Evolutionary conservation across 2,113 vertebrate genomes (phyloP).

Genomic region (Nothoprocta pentlandii): DNA sequence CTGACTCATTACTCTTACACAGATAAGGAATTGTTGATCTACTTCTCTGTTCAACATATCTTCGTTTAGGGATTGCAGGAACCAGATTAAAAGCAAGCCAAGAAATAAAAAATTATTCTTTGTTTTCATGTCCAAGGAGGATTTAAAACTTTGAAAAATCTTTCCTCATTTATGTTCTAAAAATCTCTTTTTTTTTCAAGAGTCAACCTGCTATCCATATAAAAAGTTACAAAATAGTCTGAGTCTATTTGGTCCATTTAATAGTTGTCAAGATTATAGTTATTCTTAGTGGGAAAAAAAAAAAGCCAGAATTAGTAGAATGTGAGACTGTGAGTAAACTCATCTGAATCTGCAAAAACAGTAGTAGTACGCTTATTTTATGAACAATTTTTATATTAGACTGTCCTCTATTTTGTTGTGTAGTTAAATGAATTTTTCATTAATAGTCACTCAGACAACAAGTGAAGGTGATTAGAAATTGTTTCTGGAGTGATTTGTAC

Average conservation of each 20-base stretch:
- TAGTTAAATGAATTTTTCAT: neutral
- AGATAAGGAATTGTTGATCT: neutral
- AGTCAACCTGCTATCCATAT: neutral
- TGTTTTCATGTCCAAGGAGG: neutral
- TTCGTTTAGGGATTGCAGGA: too few relatives aligned
- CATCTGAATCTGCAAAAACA: neutral
- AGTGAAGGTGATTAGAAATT: neutral
- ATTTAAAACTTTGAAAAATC: neutral
- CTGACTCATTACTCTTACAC: neutral
- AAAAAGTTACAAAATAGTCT: neutral
- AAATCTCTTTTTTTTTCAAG: neutral
- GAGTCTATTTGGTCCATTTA: neutral
- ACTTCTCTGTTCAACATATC: neutral
- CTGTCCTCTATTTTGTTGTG: neutral
- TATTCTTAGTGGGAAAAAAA: conserved; percentile 18
- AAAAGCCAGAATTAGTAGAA: neutral
- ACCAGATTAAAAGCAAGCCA: too few relatives aligned
- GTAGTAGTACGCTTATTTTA: neutral
- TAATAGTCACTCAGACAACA: neutral
- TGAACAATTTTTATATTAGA: neutral
- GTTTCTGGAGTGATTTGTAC: neutral
- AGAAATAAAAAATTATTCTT: neutral
- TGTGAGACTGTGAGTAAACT: neutral
- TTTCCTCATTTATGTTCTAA: neutral
- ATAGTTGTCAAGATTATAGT: neutral